Percentiles rank a stretch among this genome's conserved stretches.
These are phyloP conservation scores for Prunella fulvescens DNA, from an alignment of 2,113 vertebrate species.

Conservation along the genomic window DNA sequence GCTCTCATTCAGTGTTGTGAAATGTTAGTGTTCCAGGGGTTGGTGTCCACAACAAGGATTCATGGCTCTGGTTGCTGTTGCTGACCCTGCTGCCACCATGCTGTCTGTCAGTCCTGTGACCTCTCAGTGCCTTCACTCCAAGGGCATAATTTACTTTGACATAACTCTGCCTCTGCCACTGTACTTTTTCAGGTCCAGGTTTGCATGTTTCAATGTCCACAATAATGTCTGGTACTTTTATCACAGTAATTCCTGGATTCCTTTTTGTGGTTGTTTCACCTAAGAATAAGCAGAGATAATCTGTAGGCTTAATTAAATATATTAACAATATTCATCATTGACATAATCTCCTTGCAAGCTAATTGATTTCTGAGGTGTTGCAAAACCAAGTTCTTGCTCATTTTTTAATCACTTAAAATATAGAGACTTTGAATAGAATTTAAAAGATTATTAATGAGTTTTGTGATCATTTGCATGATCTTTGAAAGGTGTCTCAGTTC, in stretches of 20 bases:
- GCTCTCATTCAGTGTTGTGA: background rate
- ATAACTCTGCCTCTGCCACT: background rate
- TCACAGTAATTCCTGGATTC: background rate
- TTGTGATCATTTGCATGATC: background rate
- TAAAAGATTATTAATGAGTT: conserved; percentile 7
- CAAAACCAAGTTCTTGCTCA: background rate
- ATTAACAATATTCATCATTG: background rate
- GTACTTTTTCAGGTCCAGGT: background rate
- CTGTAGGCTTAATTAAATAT: background rate
- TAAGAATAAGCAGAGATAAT: background rate
- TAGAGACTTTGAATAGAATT: background rate
- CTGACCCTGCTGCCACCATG: background rate
- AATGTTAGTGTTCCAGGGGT: background rate
- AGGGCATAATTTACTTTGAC: background rate
- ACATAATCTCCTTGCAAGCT: background rate
- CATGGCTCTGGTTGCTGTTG: background rate
- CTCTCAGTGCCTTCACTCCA: background rate
- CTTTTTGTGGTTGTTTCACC: background rate
- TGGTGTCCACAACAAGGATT: background rate
- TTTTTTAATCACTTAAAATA: conserved; percentile 9
- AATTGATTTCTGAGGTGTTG: background rate
- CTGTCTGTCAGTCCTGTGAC: background rate
- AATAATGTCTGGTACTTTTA: background rate
- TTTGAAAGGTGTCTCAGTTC: background rate
- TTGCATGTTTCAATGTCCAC: background rate